Evolutionary conservation across 2,113 vertebrate species (phyloP).

Genomic region (Oncorhynchus keta): DNA sequence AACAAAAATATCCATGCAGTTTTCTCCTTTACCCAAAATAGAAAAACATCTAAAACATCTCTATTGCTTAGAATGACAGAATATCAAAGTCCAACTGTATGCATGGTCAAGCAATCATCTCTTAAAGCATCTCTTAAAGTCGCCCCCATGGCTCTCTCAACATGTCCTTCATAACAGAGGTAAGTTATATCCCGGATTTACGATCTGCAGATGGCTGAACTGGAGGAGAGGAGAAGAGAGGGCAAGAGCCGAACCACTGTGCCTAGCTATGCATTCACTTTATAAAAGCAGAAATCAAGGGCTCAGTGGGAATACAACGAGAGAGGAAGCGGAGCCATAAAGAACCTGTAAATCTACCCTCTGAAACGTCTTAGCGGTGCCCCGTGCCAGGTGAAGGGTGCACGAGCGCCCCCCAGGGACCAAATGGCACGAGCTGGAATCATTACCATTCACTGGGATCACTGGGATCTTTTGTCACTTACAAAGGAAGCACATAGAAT

Average conservation of each 20-base stretch:
- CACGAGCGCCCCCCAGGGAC: slow-evolving; percentile 26
- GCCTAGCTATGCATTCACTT: slow-evolving; percentile 47
- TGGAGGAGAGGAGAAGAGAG: slow-evolving; percentile 45
- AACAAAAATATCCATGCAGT: not conserved
- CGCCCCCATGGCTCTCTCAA: slow-evolving; percentile 59
- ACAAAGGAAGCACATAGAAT: not conserved
- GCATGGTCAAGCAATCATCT: slow-evolving; percentile 70
- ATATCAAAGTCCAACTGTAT: slow-evolving; percentile 58
- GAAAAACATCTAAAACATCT: slow-evolving; percentile 45
- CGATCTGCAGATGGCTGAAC: slow-evolving; percentile 63
- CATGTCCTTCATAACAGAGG: slow-evolving; percentile 62
- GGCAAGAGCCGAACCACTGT: slow-evolving; percentile 36
- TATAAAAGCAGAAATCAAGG: slow-evolving; percentile 57
- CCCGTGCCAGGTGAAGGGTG: slow-evolving; percentile 48
- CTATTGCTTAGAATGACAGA: slow-evolving; percentile 36
- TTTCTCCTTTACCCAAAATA: not conserved
- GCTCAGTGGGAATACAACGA: slow-evolving; percentile 56
- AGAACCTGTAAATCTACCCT: slow-evolving; percentile 55
- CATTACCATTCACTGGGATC: slow-evolving; percentile 3
- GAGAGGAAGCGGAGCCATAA: slow-evolving; percentile 48
- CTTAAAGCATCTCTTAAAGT: slow-evolving; percentile 65
- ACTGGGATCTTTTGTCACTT: not conserved
- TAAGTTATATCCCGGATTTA: slow-evolving; percentile 61
- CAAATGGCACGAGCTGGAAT: slow-evolving; percentile 41
- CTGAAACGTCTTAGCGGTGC: slow-evolving; percentile 53